A percentile compares a stretch with the other conserved stretches of the same genome.
These are phyloP conservation scores for Pristiophorus japonicus DNA, from an alignment of 2,113 vertebrate species.

Conservation along the genomic window DNA sequence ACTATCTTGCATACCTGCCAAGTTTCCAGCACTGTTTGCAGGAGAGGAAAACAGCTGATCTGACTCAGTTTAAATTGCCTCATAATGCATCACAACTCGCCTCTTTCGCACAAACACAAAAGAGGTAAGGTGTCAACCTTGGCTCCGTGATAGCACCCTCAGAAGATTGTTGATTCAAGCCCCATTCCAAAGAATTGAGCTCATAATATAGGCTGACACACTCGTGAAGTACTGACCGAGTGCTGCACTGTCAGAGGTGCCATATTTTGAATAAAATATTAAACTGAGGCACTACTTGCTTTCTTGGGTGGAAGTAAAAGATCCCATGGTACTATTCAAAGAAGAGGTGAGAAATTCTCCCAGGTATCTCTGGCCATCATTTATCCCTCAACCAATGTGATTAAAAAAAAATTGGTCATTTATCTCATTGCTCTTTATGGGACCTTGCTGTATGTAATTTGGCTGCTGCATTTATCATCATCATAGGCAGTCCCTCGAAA, in stretches of 20 bases:
- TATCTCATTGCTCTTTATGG: not conserved
- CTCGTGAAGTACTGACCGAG: not conserved
- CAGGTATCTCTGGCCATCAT: not conserved
- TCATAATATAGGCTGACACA: not conserved
- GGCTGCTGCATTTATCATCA: too few relatives aligned
- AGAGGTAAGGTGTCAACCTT: not conserved
- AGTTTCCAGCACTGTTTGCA: constrained; percentile 7
- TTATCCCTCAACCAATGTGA: not conserved
- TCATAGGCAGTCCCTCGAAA: too few relatives aligned
- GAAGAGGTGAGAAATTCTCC: not conserved
- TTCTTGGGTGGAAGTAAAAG: not conserved
- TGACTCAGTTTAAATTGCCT: not conserved
- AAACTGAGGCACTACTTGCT: not conserved
- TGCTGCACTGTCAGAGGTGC: not conserved
- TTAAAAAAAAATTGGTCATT: not conserved
- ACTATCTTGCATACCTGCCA: not conserved
- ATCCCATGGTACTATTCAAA: not conserved
- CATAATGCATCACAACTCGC: not conserved
- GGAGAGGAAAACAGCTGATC: not conserved
- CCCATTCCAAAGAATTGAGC: not conserved
- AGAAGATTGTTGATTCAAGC: not conserved
- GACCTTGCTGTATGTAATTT: not conserved
- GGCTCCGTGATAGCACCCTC: not conserved
- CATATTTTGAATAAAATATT: not conserved
- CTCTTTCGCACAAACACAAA: not conserved